A percentile compares a stretch with the other conserved stretches of the same genome.
These are phyloP conservation scores for Desmophyllum pertusum DNA, from an alignment of 92 coral and sea anemone genomes.

Conservation along the genomic window DNA sequence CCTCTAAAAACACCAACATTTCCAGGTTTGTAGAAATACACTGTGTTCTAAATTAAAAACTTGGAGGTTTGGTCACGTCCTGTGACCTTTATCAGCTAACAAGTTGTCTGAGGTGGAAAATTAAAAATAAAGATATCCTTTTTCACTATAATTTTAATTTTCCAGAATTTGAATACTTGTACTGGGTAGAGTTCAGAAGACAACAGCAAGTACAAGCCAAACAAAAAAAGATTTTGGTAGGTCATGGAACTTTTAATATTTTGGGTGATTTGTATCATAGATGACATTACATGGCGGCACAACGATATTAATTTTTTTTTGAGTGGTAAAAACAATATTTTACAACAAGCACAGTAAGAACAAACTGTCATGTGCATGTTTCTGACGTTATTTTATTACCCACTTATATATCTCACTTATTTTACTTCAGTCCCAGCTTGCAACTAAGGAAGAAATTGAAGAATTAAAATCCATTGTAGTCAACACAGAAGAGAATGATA, in stretches of 20 bases:
- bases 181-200: constrained; percentile 93
- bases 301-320: too few relatives aligned
- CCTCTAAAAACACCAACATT: constrained; percentile 83
- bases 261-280: too few relatives aligned
- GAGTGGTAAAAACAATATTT: too few relatives aligned
- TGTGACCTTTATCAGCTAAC: too few relatives aligned
- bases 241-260: background rate
- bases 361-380: background rate
- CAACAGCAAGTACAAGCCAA: constrained; percentile 80
- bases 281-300: too few relatives aligned
- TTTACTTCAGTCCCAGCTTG: constrained; percentile 50
- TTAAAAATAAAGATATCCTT: background rate
- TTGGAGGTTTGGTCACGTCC: too few relatives aligned
- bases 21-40: constrained; percentile 75
- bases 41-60: too few relatives aligned
- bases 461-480: constrained; percentile 60
- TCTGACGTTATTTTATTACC: background rate
- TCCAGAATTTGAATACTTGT: constrained; percentile 91
- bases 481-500: constrained; percentile 65
- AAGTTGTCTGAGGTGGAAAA: too few relatives aligned
- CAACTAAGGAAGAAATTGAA: constrained; percentile 67
- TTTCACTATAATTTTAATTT: background rate
- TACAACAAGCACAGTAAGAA: too few relatives aligned
- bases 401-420: background rate
- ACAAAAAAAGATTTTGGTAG: constrained; percentile 75